Evolutionary conservation across 2,797 vertebrate species (phyloP).

Genomic region (Rhynchonycteris naso): DNA sequence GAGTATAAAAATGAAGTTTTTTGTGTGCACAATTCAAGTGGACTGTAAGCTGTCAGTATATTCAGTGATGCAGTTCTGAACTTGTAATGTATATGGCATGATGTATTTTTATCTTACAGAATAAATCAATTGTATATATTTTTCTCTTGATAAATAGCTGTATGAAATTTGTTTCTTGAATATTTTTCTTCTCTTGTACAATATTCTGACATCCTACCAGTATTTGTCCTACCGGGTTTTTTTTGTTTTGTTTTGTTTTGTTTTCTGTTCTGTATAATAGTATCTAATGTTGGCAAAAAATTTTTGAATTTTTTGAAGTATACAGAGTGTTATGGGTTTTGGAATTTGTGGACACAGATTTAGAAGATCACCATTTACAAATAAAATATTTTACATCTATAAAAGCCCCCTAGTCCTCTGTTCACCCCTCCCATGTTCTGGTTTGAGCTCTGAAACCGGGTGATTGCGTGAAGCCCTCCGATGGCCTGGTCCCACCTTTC

Average conservation of each 20-base stretch:
- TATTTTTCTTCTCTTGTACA: constrained; percentile 99
- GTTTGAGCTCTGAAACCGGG: neutral
- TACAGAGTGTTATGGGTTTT: constrained; percentile 99
- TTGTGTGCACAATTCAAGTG: constrained; percentile 96
- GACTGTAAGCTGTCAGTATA: constrained; percentile 93
- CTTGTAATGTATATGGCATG: constrained; percentile 99
- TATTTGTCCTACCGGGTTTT: constrained; percentile 96
- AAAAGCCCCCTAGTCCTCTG: constrained; percentile 51
- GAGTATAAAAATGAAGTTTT: constrained; percentile 92
- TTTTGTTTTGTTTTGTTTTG: constrained; percentile 89
- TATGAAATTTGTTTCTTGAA: constrained; percentile 99
- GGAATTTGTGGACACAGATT: constrained; percentile 99
- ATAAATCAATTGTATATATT: constrained; percentile 99
- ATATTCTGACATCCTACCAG: constrained; percentile 97
- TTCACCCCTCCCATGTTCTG: accelerated
- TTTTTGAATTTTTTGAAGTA: constrained; percentile 95
- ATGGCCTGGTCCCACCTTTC: accelerated
- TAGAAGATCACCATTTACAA: constrained; percentile 99
- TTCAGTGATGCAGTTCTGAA: constrained; percentile 92
- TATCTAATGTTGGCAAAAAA: constrained; percentile 92
- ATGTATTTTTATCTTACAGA: constrained; percentile 99
- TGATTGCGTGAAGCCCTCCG: accelerated
- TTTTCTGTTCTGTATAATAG: constrained; percentile 98
- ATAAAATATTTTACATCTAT: constrained; percentile 99
- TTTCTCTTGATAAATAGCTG: constrained; percentile 99